Evolutionary conservation across 2,888 invertebrate species (phyloP).

Genomic region (Embidobia sp.): DNA sequence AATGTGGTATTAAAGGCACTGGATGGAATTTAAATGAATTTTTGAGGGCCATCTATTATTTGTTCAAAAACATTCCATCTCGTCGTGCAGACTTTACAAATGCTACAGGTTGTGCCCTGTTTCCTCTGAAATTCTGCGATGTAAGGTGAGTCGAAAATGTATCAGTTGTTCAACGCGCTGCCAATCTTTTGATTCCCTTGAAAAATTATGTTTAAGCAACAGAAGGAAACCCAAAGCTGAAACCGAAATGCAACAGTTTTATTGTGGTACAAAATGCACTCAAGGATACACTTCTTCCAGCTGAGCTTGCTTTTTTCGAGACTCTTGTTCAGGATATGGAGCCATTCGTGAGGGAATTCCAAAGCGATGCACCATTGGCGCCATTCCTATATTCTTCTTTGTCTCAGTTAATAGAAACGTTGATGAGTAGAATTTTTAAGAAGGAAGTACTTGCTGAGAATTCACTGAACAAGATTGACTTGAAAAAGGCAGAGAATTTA

Average conservation of each 20-base stretch:
- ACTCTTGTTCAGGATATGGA: conserved; percentile 40
- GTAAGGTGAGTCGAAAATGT: too few species aligned
- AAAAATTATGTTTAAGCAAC: conserved; percentile 56
- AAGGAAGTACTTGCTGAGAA: conserved; percentile 7
- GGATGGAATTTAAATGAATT: too few species aligned
- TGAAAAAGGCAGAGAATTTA: neutral
- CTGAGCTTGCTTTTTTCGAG: conserved; percentile 49
- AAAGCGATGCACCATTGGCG: conserved; percentile 51
- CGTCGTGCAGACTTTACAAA: too few species aligned
- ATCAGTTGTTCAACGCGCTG: neutral
- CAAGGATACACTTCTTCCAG: too few species aligned
- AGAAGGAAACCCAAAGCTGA: conserved; percentile 34
- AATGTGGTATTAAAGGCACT: conserved; percentile 2
- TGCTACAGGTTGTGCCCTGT: too few species aligned
- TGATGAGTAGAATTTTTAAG: conserved; percentile 38
- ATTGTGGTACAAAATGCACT: conserved; percentile 12
- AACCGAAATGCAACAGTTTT: conserved; percentile 32
- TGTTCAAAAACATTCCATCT: too few species aligned
- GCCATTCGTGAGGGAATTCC: conserved; percentile 57
- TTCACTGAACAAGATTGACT: neutral
- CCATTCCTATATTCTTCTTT: conserved; percentile 47
- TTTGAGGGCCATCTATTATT: too few species aligned
- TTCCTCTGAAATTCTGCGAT: too few species aligned
- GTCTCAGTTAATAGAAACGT: neutral
- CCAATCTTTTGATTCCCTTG: neutral